Conservation (phyloP, 2,888 invertebrate genomes). For the Gandaritis pyraliata region DNA sequence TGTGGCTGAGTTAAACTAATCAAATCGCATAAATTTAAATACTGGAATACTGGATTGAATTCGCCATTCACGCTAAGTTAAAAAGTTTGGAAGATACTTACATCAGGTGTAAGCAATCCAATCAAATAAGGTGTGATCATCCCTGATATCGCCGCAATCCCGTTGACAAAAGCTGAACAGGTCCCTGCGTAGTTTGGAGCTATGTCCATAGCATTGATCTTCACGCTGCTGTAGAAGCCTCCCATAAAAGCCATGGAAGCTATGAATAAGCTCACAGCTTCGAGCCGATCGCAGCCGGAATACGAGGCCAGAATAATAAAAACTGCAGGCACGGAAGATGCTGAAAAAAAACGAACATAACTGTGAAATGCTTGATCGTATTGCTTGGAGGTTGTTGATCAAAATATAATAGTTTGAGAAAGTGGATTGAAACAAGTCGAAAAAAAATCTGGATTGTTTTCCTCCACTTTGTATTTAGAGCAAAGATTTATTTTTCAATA, state of each 20-base stretch:
- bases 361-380: slow-evolving; percentile 41
- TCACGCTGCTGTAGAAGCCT: slow-evolving; percentile 87
- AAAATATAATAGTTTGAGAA: slow-evolving; percentile 35
- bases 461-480: neutral
- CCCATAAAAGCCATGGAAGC: slow-evolving; percentile 87
- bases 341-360: slow-evolving; percentile 66
- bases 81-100: slow-evolving; percentile 68
- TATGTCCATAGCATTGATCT: slow-evolving; percentile 87
- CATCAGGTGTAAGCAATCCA: slow-evolving; percentile 85
- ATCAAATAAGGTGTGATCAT: slow-evolving; percentile 85
- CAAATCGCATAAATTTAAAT: too few relatives aligned
- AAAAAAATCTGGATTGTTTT: slow-evolving; percentile 24
- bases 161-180: slow-evolving; percentile 86
- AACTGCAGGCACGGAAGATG: slow-evolving; percentile 85
- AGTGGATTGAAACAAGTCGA: slow-evolving; percentile 27
- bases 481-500: neutral
- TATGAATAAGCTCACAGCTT: slow-evolving; percentile 83
- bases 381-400: slow-evolving; percentile 35
- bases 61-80: too few relatives aligned
- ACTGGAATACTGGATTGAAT: too few relatives aligned
- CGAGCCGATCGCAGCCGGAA: slow-evolving; percentile 82
- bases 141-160: slow-evolving; percentile 85
- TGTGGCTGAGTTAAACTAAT: too few relatives aligned
- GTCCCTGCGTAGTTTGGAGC: slow-evolving; percentile 87
- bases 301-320: slow-evolving; percentile 86